Evolutionary conservation across 2,113 vertebrate genomes (phyloP), one percentile per base, ranked within the genome.

Genomic region (Ivindomyrus marchei): DNA sequence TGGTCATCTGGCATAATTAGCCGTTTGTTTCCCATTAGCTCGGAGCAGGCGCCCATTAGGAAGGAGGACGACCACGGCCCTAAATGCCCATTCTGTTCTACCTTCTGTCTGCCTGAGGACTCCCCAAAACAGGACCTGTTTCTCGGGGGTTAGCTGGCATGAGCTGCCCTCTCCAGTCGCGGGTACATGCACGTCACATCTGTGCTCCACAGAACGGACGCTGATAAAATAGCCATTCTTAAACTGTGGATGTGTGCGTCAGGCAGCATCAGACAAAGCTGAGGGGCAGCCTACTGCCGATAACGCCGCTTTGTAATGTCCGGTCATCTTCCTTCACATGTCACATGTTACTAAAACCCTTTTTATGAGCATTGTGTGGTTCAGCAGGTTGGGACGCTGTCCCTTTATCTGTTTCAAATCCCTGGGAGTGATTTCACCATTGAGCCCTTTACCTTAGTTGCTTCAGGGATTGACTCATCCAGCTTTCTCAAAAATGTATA

Each of bases 51-150:
- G 31, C 27, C 27, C 86, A 87, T 52, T 56, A 56, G 49, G 86
- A 56, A 87, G 50, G 86, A 56, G n/a, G 74, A 87, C 19, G 50
- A 52, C 86, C n/a, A 39, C 39, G 31, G 24, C 86, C 50, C 50
- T 31, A 56, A 50, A 53, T 31, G 84, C 84, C 47, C 86, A 87
- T 52, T 53, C 49, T 53, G 86, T 87, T 87, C 86, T 8, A 56
- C 86, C 86, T 56, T 52, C 86, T 87, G 86, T 87, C 86, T 87
- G 86, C 50, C 31, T 31, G 50, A 50, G 86, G 50, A 56, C 86
- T 31, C 86, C 86, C 50, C 27, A 58, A 39, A 87, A 56, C 50
- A 87, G 50, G 36, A 36, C 86, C 47, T 87, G 86, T 87, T 87
- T 87, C 50, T 36, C 31, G 31, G 46, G 27, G 27, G n/a, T 42